phyloP scores from a whole-genome alignment of 2,888 invertebrate genomes.

The Diogma glabrata region DNA sequence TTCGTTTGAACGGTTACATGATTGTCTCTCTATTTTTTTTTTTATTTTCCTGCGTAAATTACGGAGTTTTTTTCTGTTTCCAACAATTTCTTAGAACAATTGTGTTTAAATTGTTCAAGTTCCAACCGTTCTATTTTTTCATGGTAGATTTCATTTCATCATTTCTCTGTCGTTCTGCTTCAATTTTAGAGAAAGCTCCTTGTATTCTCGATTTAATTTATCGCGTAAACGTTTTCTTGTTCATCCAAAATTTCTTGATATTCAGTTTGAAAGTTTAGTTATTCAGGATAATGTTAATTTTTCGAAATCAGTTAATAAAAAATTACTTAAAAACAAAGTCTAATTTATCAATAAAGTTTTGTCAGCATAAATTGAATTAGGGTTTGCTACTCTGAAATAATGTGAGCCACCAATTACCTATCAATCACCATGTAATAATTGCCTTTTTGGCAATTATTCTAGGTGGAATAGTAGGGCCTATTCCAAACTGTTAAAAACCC shows the following conservation, averaged over 20 bases:
- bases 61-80: slow-evolving; percentile 33
- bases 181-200: slow-evolving; percentile 28
- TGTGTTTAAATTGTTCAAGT: slow-evolving; percentile 33
- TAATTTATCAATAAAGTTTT: slow-evolving; percentile 12
- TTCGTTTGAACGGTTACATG: slow-evolving; percentile 29
- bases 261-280: slow-evolving; percentile 42
- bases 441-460: slow-evolving; percentile 28
- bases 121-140: slow-evolving; percentile 31
- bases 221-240: slow-evolving; percentile 39
- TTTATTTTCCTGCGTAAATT: slow-evolving; percentile 18
- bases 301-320: slow-evolving; percentile 26
- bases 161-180: slow-evolving; percentile 29
- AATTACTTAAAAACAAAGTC: too few relatives aligned
- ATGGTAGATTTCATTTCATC: slow-evolving; percentile 28
- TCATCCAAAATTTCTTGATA: slow-evolving; percentile 42
- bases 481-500: too few relatives aligned
- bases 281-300: too few relatives aligned
- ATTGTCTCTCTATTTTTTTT: slow-evolving; percentile 16
- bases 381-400: slow-evolving; percentile 43
- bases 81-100: slow-evolving; percentile 39
- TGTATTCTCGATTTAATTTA: slow-evolving; percentile 31
- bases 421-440: slow-evolving; percentile 42
- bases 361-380: too few relatives aligned
- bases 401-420: slow-evolving; percentile 45
- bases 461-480: too few relatives aligned